Conservation (phyloP, 37 sponge, comb jelly and placozoan species). For the Beroe forskalii region DNA sequence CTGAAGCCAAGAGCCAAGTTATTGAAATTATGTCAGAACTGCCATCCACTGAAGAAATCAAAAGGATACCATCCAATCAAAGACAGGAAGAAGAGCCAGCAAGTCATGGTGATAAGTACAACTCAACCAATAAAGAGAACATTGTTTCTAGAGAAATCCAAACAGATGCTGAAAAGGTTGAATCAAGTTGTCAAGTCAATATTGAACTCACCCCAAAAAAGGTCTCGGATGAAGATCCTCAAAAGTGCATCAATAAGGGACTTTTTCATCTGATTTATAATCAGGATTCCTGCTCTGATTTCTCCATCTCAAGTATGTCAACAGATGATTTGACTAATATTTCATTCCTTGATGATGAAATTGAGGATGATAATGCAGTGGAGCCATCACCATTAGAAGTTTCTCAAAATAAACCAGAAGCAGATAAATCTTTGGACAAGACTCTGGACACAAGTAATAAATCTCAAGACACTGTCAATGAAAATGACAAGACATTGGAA, state of each 20-base stretch:
- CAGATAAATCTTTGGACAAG: background rate
- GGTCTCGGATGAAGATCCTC: background rate
- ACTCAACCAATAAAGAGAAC: background rate
- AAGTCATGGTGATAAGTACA: background rate
- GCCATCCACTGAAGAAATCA: background rate
- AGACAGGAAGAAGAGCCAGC: background rate
- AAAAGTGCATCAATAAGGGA: background rate
- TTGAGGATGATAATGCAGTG: background rate
- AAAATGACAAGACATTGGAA: background rate
- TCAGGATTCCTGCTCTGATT: slow-evolving; percentile 39
- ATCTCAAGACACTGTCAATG: background rate
- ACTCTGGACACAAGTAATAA: background rate
- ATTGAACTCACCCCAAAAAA: background rate
- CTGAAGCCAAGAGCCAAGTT: background rate
- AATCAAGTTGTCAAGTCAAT: background rate
- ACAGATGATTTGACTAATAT: slow-evolving; percentile 34
- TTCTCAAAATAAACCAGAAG: background rate
- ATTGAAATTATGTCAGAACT: background rate
- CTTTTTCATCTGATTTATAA: background rate
- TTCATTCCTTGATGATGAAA: slow-evolving; percentile 45
- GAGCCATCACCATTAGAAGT: background rate
- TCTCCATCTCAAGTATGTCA: slow-evolving; percentile 41
- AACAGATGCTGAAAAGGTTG: slow-evolving; percentile 6
- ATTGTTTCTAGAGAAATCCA: slow-evolving; percentile 27
- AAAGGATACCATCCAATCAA: background rate